Evolutionary conservation across 2,888 invertebrate species (phyloP), one percentile per base, ranked within the genome.

Genomic region (Xanthostigma xanthostigma): DNA sequence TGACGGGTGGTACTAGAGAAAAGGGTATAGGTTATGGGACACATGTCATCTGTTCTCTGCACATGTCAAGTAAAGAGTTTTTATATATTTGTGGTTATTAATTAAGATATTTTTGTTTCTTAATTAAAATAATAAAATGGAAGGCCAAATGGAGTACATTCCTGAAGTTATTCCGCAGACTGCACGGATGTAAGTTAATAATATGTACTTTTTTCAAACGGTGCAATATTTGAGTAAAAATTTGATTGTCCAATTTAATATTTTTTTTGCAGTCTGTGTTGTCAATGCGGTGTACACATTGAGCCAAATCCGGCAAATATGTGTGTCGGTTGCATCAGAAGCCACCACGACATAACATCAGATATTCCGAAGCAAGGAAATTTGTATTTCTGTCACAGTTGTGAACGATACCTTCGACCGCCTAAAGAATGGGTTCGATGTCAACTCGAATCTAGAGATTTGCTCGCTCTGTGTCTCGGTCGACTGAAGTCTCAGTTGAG

Each of bases 221-320:
- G n/a, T n/a, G n/a, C n/a, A n/a, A n/a, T n/a, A n/a, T 41, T 45
- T 13, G 6, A 17, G 12, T 46, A 35, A 45, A 37, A 41, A n/a
- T 50, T 44, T 41, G 14, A n/a, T n/a, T n/a, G n/a, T 27, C 3
- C n/a, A 49, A 49, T 33, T 49, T 44, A 35, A 12, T 49, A 35
- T 33, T 42, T 41, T 45, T 50, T 51, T 63, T 62, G 40, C 60
- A 85, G 84, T 66, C 74, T 90, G 59, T 98, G 97, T 64, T 98
- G 97, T 62, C 84, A 93, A 65, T 98, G 98, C 71, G 96, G 94
- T 10, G 76, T 80, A 11, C 71, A 79, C 14, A 98, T 98, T 49
- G 86, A 90, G 58, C 88, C 97, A 35, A 99, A 99, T 71, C 89
- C 93, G 2, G 83, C 94, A 1, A 97, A 96, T 67, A 96, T 94